Base-by-base conservation (phyloP, 2,888 invertebrate species). In the Eutolmus rufibarbis region DNA sequence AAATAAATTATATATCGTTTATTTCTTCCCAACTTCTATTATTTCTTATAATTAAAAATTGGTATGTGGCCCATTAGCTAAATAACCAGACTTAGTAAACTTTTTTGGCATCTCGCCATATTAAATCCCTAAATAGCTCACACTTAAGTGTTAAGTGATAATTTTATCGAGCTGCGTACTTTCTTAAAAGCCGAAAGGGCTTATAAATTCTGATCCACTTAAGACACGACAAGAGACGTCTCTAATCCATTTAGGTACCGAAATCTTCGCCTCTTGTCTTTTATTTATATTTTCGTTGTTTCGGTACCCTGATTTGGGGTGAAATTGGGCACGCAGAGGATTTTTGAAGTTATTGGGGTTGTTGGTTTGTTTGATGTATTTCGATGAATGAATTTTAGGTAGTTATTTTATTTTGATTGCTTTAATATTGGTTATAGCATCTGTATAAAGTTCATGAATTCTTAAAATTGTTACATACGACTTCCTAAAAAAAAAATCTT, bases 151-250 rank as follows among this genome's bases (percentile, higher is more conserved):
- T 79, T 40, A 31, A 40, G 43, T 46, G 46, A 79, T 46, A 46
- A 46, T 79, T 40, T 46, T 43, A 28, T 79, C 28, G 79, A 19
- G 79, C 79, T 40, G 23, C 79, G 79, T 43, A 51, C 40, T 43
- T 79, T 79, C 79, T 79, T 79, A 79, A 79, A 79, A 82, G 82
- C 34, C 57, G 82, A 34, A 57, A 34, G 57, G 57, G 57, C 82
- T 82, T 82, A 82, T 82, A 57, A 79, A 87, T 57, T 86, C 84
- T 77, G 77, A 87, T 86, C 86, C 88, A 87, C 87, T 88, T 88
- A 88, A 88, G 87, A 87, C 86, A 88, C 87, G 88, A 87, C 88
- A 88, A 87, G 87, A 88, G 88, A 87, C 88, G 87, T 31, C 86
- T 74, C 82, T 87, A 88, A 87, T 87, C 88, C 87, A 87, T 87